These are phyloP conservation scores for Pelobates fuscus DNA, from an alignment of 2,113 vertebrate genomes.

Conservation along the genomic window DNA sequence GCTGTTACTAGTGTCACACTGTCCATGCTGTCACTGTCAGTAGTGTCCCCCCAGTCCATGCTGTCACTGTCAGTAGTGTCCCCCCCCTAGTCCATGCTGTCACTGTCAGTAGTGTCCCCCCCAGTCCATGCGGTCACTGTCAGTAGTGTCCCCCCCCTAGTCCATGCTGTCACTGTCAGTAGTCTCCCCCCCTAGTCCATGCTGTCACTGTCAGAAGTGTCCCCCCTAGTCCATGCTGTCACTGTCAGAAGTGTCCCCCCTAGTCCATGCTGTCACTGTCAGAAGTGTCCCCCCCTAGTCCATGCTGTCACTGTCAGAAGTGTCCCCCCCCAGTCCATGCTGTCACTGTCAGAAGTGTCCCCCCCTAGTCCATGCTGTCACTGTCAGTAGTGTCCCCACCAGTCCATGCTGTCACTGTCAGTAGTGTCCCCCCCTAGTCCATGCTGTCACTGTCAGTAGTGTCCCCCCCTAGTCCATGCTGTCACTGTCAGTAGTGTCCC, in stretches of 20 bases:
- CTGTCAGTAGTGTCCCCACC: fast-evolving
- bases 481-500: too few species aligned
- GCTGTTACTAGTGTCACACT: not conserved
- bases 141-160: not conserved
- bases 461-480: too few species aligned
- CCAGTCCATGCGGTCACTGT: not conserved
- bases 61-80: not conserved
- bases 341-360: too few species aligned
- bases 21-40: not conserved
- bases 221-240: not conserved
- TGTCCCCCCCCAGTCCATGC: too few species aligned
- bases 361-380: fast-evolving
- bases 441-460: too few species aligned
- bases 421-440: too few species aligned
- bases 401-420: too few species aligned
- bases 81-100: not conserved
- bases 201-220: not conserved
- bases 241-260: too few species aligned
- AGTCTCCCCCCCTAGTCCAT: not conserved
- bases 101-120: not conserved
- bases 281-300: too few species aligned
- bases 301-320: too few species aligned
- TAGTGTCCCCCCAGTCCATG: not conserved
- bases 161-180: fast-evolving
- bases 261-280: too few species aligned